Conservation (phyloP, 30 jellyfish, hydroid and myxozoan genomes). For the Aurelia sp. region DNA sequence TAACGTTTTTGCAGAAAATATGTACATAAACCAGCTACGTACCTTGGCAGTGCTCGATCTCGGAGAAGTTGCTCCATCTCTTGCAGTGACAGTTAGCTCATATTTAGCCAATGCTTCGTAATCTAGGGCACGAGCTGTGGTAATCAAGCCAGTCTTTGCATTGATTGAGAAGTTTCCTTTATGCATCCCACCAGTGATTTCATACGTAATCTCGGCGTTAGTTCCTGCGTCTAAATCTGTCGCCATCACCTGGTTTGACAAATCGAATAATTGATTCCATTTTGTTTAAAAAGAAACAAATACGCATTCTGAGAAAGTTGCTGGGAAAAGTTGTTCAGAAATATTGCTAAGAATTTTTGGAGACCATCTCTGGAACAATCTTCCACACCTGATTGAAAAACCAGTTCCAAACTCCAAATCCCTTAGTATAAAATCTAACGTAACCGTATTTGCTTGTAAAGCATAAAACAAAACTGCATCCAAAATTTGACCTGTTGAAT, state of each 20-base stretch:
- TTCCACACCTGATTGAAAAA: too few relatives aligned
- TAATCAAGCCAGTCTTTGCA: slow-evolving; percentile 45
- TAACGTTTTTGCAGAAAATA: too few relatives aligned
- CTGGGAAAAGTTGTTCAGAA: too few relatives aligned
- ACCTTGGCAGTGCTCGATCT: slow-evolving; percentile 29
- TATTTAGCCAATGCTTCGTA: slow-evolving; percentile 59
- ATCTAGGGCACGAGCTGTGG: slow-evolving; percentile 49
- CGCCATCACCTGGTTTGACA: slow-evolving; percentile 42
- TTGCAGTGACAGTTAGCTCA: slow-evolving; percentile 66
- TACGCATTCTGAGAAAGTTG: too few relatives aligned
- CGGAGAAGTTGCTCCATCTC: slow-evolving; percentile 54
- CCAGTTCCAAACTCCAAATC: too few relatives aligned
- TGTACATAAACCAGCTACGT: not conserved
- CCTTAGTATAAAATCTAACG: too few relatives aligned
- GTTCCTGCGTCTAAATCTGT: slow-evolving; percentile 72
- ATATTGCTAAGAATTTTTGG: too few relatives aligned
- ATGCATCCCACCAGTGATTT: slow-evolving; percentile 54
- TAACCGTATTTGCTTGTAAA: too few relatives aligned
- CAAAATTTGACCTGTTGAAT: too few relatives aligned
- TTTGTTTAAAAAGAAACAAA: too few relatives aligned
- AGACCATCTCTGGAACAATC: too few relatives aligned
- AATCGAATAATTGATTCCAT: not conserved
- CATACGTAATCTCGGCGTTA: slow-evolving; percentile 47
- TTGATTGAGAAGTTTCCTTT: slow-evolving; percentile 53
- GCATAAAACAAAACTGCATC: too few relatives aligned